Evolutionary conservation across 2,888 invertebrate genomes (phyloP).

Genomic region (Prostheceraeus crozeri): DNA sequence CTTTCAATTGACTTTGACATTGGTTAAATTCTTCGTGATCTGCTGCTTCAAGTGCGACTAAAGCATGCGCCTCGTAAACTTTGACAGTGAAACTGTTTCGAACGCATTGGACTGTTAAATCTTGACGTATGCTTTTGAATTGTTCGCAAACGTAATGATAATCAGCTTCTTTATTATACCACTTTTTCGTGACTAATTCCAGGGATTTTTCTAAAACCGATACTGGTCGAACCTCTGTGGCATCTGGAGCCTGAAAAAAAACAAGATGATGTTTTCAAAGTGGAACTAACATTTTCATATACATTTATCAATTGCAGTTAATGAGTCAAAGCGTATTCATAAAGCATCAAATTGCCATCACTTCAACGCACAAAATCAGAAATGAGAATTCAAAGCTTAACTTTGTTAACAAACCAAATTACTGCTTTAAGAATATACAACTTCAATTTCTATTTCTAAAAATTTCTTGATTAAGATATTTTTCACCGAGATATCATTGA

Average conservation of each 20-base stretch:
- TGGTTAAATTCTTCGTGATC: constrained; percentile 99
- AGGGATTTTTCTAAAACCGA: constrained; percentile 75
- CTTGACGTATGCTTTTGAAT: constrained; percentile 93
- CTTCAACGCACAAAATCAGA: too few species aligned
- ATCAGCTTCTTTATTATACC: constrained; percentile 70
- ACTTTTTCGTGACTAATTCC: constrained; percentile 78
- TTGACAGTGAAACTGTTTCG: constrained; percentile 87
- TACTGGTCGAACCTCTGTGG: constrained; percentile 70
- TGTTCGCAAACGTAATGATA: constrained; percentile 97
- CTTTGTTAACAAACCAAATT: not conserved
- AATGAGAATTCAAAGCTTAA: too few species aligned
- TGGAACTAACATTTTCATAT: constrained; percentile 1
- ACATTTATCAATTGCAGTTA: too few species aligned
- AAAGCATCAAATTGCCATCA: too few species aligned
- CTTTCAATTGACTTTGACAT: constrained; percentile 93
- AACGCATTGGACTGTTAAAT: constrained; percentile 94
- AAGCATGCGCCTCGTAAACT: constrained; percentile 96
- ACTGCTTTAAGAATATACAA: not conserved
- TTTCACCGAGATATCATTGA: too few species aligned
- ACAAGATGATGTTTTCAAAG: too few species aligned
- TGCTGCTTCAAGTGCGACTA: constrained; percentile 90
- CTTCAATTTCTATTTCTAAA: too few species aligned
- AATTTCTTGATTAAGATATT: too few species aligned
- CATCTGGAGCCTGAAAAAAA: constrained; percentile 71
- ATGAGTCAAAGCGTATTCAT: too few species aligned